Base-by-base conservation (phyloP, 2,113 vertebrate genomes). In the Nycticebus coucang region DNA sequence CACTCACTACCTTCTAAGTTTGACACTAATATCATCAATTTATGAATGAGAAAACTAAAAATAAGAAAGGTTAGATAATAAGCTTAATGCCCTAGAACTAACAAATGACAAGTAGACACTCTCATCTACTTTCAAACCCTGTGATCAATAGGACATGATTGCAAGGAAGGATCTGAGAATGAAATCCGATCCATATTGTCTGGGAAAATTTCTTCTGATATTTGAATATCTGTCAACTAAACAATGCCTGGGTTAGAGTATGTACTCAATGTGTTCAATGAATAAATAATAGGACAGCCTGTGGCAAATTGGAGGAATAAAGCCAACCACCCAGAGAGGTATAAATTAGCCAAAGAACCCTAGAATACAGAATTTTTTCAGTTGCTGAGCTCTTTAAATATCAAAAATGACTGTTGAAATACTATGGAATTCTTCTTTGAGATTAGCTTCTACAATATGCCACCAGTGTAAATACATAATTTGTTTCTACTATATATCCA, bases 11-110 rank as follows among this genome's bases (percentile, higher is more conserved):
- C 10, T 82, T 90, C 0, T 78, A 59, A 80, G 13, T 72, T 60
- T 85, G 12, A 68, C 14, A 80, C 60, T 1, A 89, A 37, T 57
- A 53, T 24, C 10, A 74, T 91, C 9, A 69, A 89, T 90, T 92
- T 92, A 37, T 59, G 10, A 85, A 79, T 45, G 12, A 59, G 41
- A 93, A 83, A 95, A 87, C 19, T 85, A 69, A 87, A 87, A 22
- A n/a, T 64, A 53, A 64, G 72, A 68, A 50, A 74, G 4, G 10
- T 57, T 41, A 84, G 28, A 19, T 66, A 80, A 75, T 45, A 41
- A 53, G 4, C 5, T 8, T 81, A 74, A 60, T 5, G 3, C 18
- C 64, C 14, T n/a, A 79, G 4, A 81, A 11, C n/a, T 79, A 64
- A 21, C 45, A 75, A 89, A 53, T 45, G 19, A 89, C 15, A n/a